phyloP scores from a whole-genome alignment of 2,113 vertebrate species.

The Pholis gunnellus region DNA sequence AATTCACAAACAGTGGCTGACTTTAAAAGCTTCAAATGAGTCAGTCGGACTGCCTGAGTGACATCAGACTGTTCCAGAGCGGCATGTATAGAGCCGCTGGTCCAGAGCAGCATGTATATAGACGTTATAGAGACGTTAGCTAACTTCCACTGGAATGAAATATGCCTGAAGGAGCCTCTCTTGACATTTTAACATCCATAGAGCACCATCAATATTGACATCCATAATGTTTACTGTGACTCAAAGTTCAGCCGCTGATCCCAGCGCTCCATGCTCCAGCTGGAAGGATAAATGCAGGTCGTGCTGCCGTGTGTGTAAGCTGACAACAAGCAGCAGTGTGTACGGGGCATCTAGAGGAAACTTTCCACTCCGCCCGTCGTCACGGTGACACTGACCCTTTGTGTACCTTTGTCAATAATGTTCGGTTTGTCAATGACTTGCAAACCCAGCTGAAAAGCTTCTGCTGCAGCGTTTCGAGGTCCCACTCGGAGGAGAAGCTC shows the following conservation, averaged over 20 bases:
- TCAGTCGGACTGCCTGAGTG: neutral
- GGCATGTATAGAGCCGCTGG: neutral
- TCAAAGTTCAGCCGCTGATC: conserved; percentile 33
- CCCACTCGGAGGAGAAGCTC: neutral
- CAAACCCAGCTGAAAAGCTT: neutral
- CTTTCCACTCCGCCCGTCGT: conserved; percentile 33
- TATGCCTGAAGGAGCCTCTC: conserved; percentile 3
- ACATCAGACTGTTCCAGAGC: neutral
- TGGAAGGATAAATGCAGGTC: conserved; percentile 54
- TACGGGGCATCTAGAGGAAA: conserved; percentile 6
- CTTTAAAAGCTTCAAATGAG: neutral
- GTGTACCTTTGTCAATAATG: conserved; percentile 5
- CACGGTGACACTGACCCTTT: neutral
- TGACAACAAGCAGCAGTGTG: conserved; percentile 46
- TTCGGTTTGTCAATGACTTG: neutral
- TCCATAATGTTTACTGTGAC: conserved; percentile 68
- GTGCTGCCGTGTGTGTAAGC: conserved; percentile 25
- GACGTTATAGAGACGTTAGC: too few species aligned
- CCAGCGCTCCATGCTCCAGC: conserved; percentile 15
- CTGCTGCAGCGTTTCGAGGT: neutral
- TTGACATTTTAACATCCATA: conserved; percentile 30
- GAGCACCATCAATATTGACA: conserved; percentile 61
- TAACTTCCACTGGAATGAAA: neutral
- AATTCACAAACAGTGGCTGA: neutral
- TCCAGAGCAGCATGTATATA: too few species aligned